Percentiles rank a stretch among this genome's conserved stretches.
Conservation (phyloP, 2,113 vertebrate species). For the Oceanites oceanicus region DNA sequence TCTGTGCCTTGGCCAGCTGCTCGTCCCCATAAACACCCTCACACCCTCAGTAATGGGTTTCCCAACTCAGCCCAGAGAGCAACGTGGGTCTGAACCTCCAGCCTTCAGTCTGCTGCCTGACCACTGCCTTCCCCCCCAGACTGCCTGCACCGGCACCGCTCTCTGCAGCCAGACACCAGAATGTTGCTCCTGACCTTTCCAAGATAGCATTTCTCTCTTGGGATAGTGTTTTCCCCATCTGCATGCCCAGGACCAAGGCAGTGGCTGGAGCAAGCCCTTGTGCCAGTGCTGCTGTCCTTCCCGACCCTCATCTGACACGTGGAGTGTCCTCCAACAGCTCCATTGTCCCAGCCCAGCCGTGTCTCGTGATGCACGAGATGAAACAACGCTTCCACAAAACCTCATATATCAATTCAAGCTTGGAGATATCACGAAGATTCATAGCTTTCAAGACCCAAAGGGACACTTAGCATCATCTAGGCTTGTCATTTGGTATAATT, state of each 20-base stretch:
- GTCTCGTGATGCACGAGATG: background rate
- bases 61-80: background rate
- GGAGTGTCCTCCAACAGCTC: background rate
- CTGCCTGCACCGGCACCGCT: background rate
- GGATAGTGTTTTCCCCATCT: background rate
- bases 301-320: background rate
- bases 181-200: background rate
- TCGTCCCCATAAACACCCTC: slow-evolving; percentile 10
- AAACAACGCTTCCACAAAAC: background rate
- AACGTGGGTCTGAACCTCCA: background rate
- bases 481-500: slow-evolving; percentile 16
- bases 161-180: background rate
- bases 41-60: background rate
- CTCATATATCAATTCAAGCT: background rate
- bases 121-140: background rate
- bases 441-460: background rate
- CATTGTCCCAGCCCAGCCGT: background rate
- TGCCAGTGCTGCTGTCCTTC: background rate
- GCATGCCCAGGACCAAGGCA: background rate
- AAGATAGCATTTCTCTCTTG: background rate
- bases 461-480: slow-evolving; percentile 19
- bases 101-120: background rate
- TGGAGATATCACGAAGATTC: background rate
- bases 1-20: background rate
- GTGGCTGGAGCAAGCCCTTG: background rate